Evolutionary conservation across 1,140 invertebrate species (phyloP).

Genomic region (Harpegnathos saltator): DNA sequence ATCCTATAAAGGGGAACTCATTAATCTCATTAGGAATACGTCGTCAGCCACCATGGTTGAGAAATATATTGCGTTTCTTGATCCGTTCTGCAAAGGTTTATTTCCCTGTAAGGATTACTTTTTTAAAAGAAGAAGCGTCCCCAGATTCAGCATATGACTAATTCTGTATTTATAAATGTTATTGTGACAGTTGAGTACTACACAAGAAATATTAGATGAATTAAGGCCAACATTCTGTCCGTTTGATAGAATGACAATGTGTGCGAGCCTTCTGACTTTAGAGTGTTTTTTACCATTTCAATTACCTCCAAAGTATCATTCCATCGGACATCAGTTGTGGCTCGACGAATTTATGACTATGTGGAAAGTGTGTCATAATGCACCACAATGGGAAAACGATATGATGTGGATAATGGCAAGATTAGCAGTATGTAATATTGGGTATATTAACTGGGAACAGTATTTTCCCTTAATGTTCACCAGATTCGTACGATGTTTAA

Average conservation of each 20-base stretch:
- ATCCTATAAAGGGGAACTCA: conserved; percentile 85
- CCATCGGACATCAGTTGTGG: conserved; percentile 92
- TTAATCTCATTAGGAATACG: conserved; percentile 88
- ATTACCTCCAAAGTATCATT: conserved; percentile 88
- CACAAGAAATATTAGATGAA: conserved; percentile 95
- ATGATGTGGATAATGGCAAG: conserved; percentile 91
- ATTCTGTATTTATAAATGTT: conserved; percentile 59
- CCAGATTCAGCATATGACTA: conserved; percentile 3
- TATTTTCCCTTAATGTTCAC: conserved; percentile 94
- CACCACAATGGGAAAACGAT: conserved; percentile 89
- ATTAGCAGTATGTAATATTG: conserved; percentile 91
- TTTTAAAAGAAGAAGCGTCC: not conserved
- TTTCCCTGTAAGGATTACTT: conserved; percentile 79
- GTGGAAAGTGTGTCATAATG: conserved; percentile 92
- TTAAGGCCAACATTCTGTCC: conserved; percentile 92
- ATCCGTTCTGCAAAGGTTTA: conserved; percentile 80
- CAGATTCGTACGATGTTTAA: conserved; percentile 91
- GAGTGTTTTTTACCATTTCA: conserved; percentile 92
- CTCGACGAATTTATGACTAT: conserved; percentile 93
- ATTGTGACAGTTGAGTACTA: conserved; percentile 86
- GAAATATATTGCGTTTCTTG: conserved; percentile 75
- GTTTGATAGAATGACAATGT: conserved; percentile 87
- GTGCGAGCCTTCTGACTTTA: conserved; percentile 88
- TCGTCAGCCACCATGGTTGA: conserved; percentile 86
- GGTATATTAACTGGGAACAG: conserved; percentile 95